Evolutionary conservation across 2,888 invertebrate genomes (phyloP).

Genomic region (Zelleria hepariella): DNA sequence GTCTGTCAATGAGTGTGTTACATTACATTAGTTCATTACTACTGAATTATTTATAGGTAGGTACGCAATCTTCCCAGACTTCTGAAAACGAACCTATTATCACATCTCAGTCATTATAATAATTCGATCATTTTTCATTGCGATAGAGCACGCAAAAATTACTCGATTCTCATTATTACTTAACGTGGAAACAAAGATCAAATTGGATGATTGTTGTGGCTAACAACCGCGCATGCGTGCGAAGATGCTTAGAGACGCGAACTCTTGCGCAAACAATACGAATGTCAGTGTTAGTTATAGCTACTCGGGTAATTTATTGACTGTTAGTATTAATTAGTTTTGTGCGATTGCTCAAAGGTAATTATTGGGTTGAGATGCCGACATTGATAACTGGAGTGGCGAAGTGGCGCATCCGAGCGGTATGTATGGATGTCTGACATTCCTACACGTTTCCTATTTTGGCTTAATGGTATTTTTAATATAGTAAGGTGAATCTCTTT

Average conservation of each 20-base stretch:
- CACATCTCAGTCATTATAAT: not conserved
- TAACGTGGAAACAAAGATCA: not conserved
- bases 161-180: constrained; percentile 1
- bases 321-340: constrained; percentile 11
- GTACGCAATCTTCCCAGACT: not conserved
- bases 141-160: not conserved
- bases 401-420: not conserved
- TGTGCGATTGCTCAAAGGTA: constrained; percentile 3
- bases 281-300: constrained; percentile 14
- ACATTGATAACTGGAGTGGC: not conserved
- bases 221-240: not conserved
- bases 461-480: not conserved
- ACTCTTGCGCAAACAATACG: constrained; percentile 16
- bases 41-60: too few relatives aligned
- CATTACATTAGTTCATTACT: too few relatives aligned
- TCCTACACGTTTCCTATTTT: not conserved
- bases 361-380: not conserved
- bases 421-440: too few relatives aligned
- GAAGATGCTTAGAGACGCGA: constrained; percentile 1
- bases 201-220: constrained; percentile 1
- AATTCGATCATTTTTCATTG: not conserved
- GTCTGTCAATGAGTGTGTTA: too few relatives aligned
- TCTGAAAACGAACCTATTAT: not conserved
- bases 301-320: constrained; percentile 18
- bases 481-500: not conserved